These are phyloP conservation scores for Lymantria dispar DNA, from an alignment of 2,888 invertebrate genomes.

Conservation along the genomic window DNA sequence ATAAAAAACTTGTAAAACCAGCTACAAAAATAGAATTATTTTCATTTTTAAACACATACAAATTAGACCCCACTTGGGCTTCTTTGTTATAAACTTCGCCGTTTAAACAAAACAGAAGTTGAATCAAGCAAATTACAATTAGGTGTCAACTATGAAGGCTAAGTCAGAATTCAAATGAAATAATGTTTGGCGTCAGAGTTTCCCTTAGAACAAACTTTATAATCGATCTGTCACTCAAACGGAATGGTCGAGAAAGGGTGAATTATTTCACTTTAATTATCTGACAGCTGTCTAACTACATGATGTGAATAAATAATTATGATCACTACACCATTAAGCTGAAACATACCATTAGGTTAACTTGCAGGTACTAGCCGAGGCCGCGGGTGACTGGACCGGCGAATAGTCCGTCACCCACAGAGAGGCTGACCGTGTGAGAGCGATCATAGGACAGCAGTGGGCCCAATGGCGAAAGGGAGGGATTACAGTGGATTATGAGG, in stretches of 20 bases:
- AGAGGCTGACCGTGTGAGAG: too few species aligned
- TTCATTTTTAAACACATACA: too few species aligned
- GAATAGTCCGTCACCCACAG: too few species aligned
- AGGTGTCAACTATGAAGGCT: neutral
- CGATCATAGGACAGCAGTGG: too few species aligned
- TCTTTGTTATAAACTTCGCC: neutral
- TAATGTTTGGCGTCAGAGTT: neutral
- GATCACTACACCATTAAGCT: neutral
- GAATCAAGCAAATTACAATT: neutral
- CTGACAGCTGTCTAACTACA: slow-evolving; percentile 23
- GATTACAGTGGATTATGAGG: too few species aligned
- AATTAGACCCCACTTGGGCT: too few species aligned
- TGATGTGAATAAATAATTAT: slow-evolving; percentile 12
- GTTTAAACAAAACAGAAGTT: neutral
- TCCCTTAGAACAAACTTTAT: slow-evolving; percentile 30
- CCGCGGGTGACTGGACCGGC: too few species aligned
- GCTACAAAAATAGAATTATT: too few species aligned
- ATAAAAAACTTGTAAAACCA: too few species aligned
- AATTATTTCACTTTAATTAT: slow-evolving; percentile 30
- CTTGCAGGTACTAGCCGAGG: too few species aligned
- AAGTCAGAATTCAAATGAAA: neutral
- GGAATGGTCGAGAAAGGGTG: slow-evolving; percentile 20
- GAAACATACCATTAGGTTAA: too few species aligned
- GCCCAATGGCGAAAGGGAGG: too few species aligned
- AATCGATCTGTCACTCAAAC: slow-evolving; percentile 53